Evolutionary conservation across 2,113 vertebrate genomes (phyloP).

Genomic region (Elgaria multicarinata): DNA sequence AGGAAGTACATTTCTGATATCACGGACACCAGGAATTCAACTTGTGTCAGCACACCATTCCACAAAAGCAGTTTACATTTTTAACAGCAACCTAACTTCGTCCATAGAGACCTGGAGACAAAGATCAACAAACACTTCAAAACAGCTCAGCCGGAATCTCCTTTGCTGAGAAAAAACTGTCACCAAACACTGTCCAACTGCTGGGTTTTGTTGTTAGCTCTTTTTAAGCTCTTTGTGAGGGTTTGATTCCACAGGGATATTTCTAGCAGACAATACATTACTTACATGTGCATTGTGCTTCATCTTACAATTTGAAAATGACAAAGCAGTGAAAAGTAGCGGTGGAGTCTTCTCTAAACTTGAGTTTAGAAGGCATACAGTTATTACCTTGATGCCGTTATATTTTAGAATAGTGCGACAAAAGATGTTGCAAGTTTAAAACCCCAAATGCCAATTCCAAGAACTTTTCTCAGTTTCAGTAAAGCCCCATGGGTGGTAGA

Average conservation of each 20-base stretch:
- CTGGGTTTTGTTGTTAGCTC: not conserved
- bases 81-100: not conserved
- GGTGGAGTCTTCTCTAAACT: not conserved
- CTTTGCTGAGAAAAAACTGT: not conserved
- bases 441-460: not conserved
- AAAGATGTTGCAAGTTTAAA: not conserved
- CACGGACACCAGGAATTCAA: not conserved
- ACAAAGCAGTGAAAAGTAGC: constrained; percentile 2
- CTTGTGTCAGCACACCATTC: not conserved
- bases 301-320: not conserved
- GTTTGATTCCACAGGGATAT: not conserved
- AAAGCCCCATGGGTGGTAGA: not conserved
- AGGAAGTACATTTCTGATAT: not conserved
- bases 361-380: not conserved
- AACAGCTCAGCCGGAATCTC: not conserved
- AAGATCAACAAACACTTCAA: not conserved
- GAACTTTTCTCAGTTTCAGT: not conserved
- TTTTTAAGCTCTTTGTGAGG: not conserved
- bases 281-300: constrained; percentile 18
- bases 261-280: not conserved
- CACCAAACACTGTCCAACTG: not conserved
- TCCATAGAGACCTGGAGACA: fast-evolving
- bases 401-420: not conserved
- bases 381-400: not conserved
- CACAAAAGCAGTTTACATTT: not conserved